A percentile compares a stretch with the other conserved stretches of the same genome.
Evolutionary conservation across 2,888 invertebrate species (phyloP).

Genomic region (Microctonus hyperodae): DNA sequence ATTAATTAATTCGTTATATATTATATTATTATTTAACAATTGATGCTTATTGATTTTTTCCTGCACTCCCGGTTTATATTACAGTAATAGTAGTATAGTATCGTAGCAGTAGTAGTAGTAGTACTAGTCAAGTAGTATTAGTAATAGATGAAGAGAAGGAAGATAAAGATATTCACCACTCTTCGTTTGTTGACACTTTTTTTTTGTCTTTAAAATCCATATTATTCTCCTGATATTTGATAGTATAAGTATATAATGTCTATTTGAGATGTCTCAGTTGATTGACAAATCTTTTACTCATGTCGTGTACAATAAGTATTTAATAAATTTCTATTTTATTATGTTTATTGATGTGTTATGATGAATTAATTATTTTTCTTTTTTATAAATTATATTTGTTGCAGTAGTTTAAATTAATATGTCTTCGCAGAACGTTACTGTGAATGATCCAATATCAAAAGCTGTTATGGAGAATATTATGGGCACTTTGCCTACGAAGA

Average conservation of each 20-base stretch:
- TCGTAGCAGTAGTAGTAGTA: too few species aligned
- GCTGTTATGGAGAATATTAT: slow-evolving; percentile 65
- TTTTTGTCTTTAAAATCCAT: background rate
- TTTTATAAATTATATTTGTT: too few species aligned
- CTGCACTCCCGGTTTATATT: background rate
- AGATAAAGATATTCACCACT: too few species aligned
- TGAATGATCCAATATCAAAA: slow-evolving; percentile 63
- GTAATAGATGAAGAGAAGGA: too few species aligned
- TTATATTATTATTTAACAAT: background rate
- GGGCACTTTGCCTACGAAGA: slow-evolving; percentile 63
- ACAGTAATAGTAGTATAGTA: background rate
- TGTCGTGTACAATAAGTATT: too few species aligned
- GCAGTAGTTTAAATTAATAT: slow-evolving; percentile 42
- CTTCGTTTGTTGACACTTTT: background rate
- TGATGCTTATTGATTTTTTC: slow-evolving; percentile 8
- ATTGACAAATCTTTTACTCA: background rate
- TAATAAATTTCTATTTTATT: too few species aligned
- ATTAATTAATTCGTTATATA: too few species aligned
- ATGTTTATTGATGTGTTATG: too few species aligned
- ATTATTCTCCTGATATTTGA: background rate
- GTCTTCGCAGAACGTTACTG: slow-evolving; percentile 40
- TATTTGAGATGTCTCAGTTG: background rate
- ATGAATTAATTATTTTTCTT: too few species aligned
- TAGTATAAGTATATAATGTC: background rate
- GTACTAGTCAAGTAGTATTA: too few species aligned